phyloP scores from a whole-genome alignment of 64 coral and sea anemone genomes.

The Cladopsammia gracilis region DNA sequence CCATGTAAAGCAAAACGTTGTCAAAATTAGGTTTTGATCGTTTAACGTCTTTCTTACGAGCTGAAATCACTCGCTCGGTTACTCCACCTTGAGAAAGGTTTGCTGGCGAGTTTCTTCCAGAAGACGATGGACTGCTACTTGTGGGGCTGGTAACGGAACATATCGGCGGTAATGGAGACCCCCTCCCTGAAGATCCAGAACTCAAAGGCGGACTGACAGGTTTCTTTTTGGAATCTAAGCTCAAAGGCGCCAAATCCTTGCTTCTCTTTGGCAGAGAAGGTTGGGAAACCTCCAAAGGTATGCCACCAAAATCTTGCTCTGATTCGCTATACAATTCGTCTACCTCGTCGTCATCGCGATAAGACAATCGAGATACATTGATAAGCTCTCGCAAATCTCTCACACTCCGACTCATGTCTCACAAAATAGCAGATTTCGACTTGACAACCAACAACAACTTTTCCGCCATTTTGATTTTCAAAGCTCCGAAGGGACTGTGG shows the following conservation, averaged over 20 bases:
- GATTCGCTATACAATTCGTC: conserved; percentile 25
- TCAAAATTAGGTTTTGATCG: conserved; percentile 77
- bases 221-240: conserved; percentile 8
- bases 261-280: conserved; percentile 79
- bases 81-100: neutral
- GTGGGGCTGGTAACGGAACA: conserved; percentile 27
- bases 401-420: conserved; percentile 86
- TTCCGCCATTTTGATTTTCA: conserved; percentile 43
- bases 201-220: conserved; percentile 57
- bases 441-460: neutral
- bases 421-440: conserved; percentile 11
- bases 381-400: conserved; percentile 92
- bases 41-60: conserved; percentile 9
- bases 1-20: conserved; percentile 63
- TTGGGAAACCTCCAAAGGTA: conserved; percentile 44
- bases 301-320: conserved; percentile 24
- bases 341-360: conserved; percentile 79
- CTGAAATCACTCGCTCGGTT: neutral
- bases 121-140: conserved; percentile 61
- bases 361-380: conserved; percentile 86
- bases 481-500: conserved; percentile 1
- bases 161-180: conserved; percentile 75
- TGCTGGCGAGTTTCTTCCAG: conserved; percentile 11
- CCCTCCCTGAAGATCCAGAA: conserved; percentile 70
- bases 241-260: conserved; percentile 50